Percentiles rank a stretch among this genome's conserved stretches.
These are phyloP conservation scores for Knipowitschia caucasica DNA, from an alignment of 2,797 vertebrate species.

Conservation along the genomic window DNA sequence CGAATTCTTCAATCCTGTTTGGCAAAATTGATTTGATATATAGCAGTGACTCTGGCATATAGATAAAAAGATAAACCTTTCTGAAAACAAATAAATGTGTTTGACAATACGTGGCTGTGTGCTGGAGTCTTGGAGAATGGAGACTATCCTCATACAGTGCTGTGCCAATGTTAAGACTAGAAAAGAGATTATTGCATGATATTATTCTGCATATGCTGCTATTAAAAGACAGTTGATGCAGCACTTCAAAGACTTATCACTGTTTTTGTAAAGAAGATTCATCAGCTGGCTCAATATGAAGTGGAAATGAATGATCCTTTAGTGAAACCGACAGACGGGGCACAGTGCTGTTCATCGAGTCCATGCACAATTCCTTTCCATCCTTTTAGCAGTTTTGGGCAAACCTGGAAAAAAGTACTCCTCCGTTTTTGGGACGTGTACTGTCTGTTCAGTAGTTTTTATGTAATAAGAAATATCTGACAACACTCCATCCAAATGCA, in stretches of 20 bases:
- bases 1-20: slow-evolving; percentile 90
- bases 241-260: not conserved
- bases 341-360: not conserved
- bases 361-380: slow-evolving; percentile 17
- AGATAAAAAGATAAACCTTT: slow-evolving; percentile 85
- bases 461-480: slow-evolving; percentile 11
- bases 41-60: slow-evolving; percentile 81
- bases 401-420: slow-evolving; percentile 37
- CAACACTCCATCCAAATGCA: slow-evolving; percentile 14
- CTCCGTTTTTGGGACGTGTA: slow-evolving; percentile 46
- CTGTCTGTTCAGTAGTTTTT: slow-evolving; percentile 15
- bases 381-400: slow-evolving; percentile 26
- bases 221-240: not conserved
- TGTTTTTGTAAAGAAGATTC: not conserved
- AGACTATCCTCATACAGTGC: slow-evolving; percentile 24
- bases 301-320: not conserved
- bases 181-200: slow-evolving; percentile 17
- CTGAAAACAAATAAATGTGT: slow-evolving; percentile 92
- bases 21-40: slow-evolving; percentile 85
- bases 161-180: slow-evolving; percentile 19
- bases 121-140: slow-evolving; percentile 68
- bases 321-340: not conserved
- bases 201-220: not conserved
- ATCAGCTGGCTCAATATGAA: too few species aligned
- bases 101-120: slow-evolving; percentile 84